A percentile compares a stretch with the other conserved stretches of the same genome.
phyloP scores from a whole-genome alignment of 1,140 invertebrate species.

The Scaptomyza pallida region DNA sequence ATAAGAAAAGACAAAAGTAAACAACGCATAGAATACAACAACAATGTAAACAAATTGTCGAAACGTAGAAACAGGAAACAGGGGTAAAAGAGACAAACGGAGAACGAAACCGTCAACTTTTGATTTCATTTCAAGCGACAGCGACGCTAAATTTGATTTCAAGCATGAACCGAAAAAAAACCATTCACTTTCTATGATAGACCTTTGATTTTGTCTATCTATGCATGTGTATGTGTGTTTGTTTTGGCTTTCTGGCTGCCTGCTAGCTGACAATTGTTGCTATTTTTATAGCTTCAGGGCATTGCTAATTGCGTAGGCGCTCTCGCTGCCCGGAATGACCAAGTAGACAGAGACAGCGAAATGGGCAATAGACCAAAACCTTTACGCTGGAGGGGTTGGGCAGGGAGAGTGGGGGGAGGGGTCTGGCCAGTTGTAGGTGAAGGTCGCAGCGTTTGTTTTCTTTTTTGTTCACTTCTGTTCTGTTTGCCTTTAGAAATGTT shows the following conservation, averaged over 20 bases:
- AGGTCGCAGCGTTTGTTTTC: slow-evolving; percentile 25
- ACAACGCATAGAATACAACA: slow-evolving; percentile 38
- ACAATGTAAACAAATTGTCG: slow-evolving; percentile 61
- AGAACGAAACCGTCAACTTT: slow-evolving; percentile 41
- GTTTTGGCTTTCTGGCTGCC: background rate
- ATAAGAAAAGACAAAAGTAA: slow-evolving; percentile 64
- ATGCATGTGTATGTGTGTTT: no score
- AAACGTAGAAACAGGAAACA: slow-evolving; percentile 11
- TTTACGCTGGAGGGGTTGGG: no score
- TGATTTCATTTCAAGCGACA: slow-evolving; percentile 47
- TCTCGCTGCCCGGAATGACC: slow-evolving; percentile 64
- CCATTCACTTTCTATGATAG: slow-evolving; percentile 64
- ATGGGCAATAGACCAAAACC: background rate
- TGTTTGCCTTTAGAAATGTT: slow-evolving; percentile 11
- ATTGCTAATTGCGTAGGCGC: slow-evolving; percentile 74
- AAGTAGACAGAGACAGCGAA: slow-evolving; percentile 47
- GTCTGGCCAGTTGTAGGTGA: slow-evolving; percentile 35
- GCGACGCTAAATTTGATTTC: slow-evolving; percentile 40
- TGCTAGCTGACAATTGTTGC: slow-evolving; percentile 32
- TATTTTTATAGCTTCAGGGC: slow-evolving; percentile 49
- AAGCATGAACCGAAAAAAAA: slow-evolving; percentile 26
- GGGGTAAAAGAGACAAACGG: slow-evolving; percentile 2
- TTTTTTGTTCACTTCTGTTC: slow-evolving; percentile 20
- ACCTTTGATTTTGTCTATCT: background rate
- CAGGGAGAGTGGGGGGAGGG: no score